Conservation (phyloP, 2,113 vertebrate genomes). For the Pholis gunnellus region DNA sequence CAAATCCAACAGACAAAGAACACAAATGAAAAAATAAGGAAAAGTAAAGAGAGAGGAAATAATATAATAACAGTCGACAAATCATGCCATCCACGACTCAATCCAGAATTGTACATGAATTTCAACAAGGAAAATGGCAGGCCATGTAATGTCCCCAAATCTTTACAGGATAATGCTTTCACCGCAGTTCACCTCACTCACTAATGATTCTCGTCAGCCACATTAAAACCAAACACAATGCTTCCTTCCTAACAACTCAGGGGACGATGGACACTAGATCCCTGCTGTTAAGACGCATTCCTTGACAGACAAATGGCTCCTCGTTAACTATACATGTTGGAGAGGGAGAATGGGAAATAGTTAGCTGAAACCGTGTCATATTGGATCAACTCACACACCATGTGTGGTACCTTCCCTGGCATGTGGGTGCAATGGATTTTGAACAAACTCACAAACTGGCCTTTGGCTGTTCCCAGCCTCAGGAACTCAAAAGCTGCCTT, state of each 20-base stretch:
- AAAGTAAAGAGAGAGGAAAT: background rate
- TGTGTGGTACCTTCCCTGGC: conserved; percentile 28
- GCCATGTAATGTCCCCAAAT: background rate
- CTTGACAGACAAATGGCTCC: conserved; percentile 29
- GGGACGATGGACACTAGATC: conserved; percentile 14
- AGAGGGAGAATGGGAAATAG: background rate
- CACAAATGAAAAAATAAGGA: background rate
- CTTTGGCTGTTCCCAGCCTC: conserved; percentile 55
- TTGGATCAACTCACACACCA: conserved; percentile 39
- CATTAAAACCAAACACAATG: conserved; percentile 29
- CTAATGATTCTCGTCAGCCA: conserved; percentile 13
- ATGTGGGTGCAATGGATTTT: conserved; percentile 28
- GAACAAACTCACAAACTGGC: conserved; percentile 58
- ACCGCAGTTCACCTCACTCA: conserved; percentile 2
- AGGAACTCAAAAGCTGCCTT: conserved; percentile 44
- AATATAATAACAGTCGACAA: background rate
- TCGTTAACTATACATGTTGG: conserved; percentile 10
- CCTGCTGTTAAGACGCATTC: conserved; percentile 8
- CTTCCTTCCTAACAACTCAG: conserved; percentile 3
- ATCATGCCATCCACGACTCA: background rate
- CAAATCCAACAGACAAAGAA: background rate
- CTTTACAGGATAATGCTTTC: conserved; percentile 8
- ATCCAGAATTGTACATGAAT: background rate
- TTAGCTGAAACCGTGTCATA: conserved; percentile 44
- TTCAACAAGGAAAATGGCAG: background rate